Evolutionary conservation across 1,140 invertebrate genomes (phyloP), one percentile per base, ranked within the genome.

Genomic region (Zaprionus camerounensis): DNA sequence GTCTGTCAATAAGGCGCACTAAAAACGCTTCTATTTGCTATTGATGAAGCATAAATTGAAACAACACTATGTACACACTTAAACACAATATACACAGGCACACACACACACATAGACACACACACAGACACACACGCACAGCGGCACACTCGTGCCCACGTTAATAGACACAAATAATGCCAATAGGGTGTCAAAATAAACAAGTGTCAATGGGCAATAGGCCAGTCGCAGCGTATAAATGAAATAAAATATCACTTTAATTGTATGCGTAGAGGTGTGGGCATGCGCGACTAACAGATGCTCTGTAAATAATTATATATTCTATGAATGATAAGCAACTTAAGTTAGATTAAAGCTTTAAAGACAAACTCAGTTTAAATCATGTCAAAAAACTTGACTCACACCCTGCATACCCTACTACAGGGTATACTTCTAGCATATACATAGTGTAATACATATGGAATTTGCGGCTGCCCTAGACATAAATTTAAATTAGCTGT

Each of bases 401-500:
- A 7, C 7, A 2, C 0, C 0, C 20, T 24, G 20, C 22, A 51
- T 51, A 51, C 46, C 46, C 20, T 22, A 51, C 34, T 49, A 49
- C 28, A 58, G 65, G 65, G 65, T 67, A 58, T 56, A 4, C 31
- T 22, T 9, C 24, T 31, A n/a, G 26, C 24, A 31, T 2, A 17
- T 26, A 26, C 24, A 26, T 56, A 58, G n/a, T 11, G n/a, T 34
- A 86, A 57, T 80, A 81, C 76, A 85, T 74, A 75, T 49, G 55
- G 13, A n/a, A 67, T 36, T 46, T 73, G 58, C 68, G 36, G 24
- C 78, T 79, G 81, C 85, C 84, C 85, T 84, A 88, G 84, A 88
- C 85, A 88, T 85, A 81, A 90, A 88, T 88, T 85, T 67, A 82
- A 85, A 88, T 88, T 78, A 78, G 78, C 78, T 87, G 84, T 87